Conservation (phyloP, 2,888 invertebrate species). For the Smittia sp. region DNA sequence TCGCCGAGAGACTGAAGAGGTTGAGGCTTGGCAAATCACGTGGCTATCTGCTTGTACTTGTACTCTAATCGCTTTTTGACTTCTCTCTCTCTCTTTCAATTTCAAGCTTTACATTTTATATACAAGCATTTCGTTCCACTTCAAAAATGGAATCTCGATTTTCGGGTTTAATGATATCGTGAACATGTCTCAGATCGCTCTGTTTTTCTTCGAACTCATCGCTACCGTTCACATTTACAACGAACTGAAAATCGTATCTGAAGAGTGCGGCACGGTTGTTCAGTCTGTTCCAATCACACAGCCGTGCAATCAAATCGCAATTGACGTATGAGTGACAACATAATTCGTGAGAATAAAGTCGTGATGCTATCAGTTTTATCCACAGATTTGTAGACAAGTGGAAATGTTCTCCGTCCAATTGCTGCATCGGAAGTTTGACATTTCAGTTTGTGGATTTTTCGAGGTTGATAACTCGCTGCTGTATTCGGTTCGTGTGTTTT, state of each 20-base stretch:
- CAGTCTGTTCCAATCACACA: not conserved
- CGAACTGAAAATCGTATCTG: not conserved
- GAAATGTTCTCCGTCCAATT: constrained; percentile 27
- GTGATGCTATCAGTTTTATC: too few relatives aligned
- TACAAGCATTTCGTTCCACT: too few relatives aligned
- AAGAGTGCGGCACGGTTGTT: not conserved
- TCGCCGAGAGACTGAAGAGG: too few relatives aligned
- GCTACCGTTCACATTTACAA: constrained; percentile 24
- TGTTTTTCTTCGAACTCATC: constrained; percentile 18
- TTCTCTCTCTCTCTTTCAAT: too few relatives aligned
- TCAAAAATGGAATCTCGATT: too few relatives aligned
- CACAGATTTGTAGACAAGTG: constrained; percentile 10
- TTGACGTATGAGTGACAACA: not conserved
- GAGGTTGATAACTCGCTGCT: not conserved
- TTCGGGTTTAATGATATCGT: too few relatives aligned
- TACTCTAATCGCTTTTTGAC: too few relatives aligned
- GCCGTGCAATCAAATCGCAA: not conserved
- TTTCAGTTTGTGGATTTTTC: constrained; percentile 16
- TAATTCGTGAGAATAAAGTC: too few relatives aligned
- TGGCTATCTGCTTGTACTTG: too few relatives aligned
- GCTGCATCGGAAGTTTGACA: constrained; percentile 19
- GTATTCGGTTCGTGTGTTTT: not conserved
- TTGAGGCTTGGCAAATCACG: too few relatives aligned
- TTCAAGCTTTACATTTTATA: too few relatives aligned
- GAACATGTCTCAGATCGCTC: not conserved